These are phyloP conservation scores for Zonotrichia albicollis DNA, from an alignment of 2,797 vertebrate species.

Conservation along the genomic window DNA sequence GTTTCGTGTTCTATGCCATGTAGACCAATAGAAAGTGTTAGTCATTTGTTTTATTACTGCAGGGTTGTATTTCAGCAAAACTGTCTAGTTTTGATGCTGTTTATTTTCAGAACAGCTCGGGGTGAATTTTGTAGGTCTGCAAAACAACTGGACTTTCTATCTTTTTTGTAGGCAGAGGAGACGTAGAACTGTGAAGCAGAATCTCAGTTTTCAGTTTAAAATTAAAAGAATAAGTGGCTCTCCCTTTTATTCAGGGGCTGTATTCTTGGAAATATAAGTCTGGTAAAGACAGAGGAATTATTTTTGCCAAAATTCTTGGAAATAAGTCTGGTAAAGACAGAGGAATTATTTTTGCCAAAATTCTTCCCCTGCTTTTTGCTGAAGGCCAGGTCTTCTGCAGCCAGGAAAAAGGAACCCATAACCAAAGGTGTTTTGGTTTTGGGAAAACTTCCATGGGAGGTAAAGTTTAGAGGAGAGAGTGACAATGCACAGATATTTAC, in stretches of 20 bases:
- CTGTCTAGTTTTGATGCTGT: slow-evolving; percentile 10
- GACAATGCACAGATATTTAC: neutral
- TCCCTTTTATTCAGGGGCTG: neutral
- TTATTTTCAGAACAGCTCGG: slow-evolving; percentile 14
- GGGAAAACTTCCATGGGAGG: neutral
- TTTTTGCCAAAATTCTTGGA: neutral
- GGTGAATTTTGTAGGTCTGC: slow-evolving; percentile 10
- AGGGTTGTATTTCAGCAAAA: slow-evolving; percentile 29
- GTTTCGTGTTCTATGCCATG: slow-evolving; percentile 12
- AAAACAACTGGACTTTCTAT: neutral
- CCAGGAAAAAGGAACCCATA: neutral
- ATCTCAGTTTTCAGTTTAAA: slow-evolving; percentile 43
- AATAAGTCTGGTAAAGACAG: neutral
- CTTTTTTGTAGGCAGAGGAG: neutral
- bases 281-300: neutral
- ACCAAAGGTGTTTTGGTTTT: neutral
- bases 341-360: neutral
- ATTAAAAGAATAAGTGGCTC: neutral
- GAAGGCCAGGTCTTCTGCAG: neutral
- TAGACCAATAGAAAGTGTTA: slow-evolving; percentile 52
- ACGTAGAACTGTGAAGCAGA: neutral
- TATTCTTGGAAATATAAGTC: neutral
- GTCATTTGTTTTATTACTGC: slow-evolving; percentile 32
- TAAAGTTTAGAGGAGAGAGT: neutral
- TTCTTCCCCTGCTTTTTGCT: neutral